phyloP scores from a whole-genome alignment of 64 coral and sea anemone species.

The Orbicella faveolata region DNA sequence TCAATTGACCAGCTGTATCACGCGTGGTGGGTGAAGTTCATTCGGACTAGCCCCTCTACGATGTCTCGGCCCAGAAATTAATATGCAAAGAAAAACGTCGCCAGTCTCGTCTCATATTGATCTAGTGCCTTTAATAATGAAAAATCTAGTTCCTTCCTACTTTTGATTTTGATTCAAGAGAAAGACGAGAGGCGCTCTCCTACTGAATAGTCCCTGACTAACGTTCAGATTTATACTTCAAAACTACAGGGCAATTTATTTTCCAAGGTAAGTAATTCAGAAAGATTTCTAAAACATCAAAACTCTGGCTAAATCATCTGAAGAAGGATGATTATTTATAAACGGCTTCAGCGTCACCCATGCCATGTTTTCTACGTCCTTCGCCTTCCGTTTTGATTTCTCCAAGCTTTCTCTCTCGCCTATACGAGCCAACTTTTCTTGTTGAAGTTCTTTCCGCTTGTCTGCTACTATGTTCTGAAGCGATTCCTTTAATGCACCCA shows the following conservation, averaged over 20 bases:
- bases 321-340: conserved; percentile 13
- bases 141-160: too few species aligned
- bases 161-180: too few species aligned
- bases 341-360: conserved; percentile 16
- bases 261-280: neutral
- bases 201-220: too few species aligned
- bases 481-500: neutral
- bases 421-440: neutral
- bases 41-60: too few species aligned
- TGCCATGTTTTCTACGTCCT: neutral
- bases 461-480: neutral
- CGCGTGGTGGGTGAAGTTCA: too few species aligned
- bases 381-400: conserved; percentile 12
- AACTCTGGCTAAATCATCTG: conserved; percentile 23
- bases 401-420: neutral
- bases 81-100: too few species aligned
- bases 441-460: conserved; percentile 6
- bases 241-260: neutral
- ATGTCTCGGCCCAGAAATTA: too few species aligned
- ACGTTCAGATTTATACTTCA: neutral
- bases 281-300: conserved; percentile 20
- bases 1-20: too few species aligned
- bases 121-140: too few species aligned
- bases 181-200: too few species aligned
- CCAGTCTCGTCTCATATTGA: too few species aligned